A percentile compares a stretch with the other conserved stretches of the same genome.
These are phyloP conservation scores for Ascidia mentula DNA, from an alignment of 23 tunicate species.

Conservation along the genomic window DNA sequence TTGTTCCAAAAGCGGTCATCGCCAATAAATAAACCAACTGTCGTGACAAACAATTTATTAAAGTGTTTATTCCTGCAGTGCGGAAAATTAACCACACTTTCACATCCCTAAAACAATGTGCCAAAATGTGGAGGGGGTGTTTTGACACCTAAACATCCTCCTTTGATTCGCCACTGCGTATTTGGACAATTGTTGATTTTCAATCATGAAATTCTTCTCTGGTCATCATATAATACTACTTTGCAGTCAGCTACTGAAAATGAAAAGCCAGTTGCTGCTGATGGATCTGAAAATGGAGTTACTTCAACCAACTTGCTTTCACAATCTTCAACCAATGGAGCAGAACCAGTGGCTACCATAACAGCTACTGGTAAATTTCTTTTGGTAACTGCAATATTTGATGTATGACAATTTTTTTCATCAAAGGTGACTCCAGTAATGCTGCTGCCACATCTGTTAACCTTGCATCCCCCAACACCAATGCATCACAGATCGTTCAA, in stretches of 20 bases:
- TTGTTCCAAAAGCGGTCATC: too few relatives aligned
- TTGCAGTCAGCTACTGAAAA: neutral
- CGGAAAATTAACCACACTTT: too few relatives aligned
- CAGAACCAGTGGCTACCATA: neutral
- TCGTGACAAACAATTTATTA: too few relatives aligned
- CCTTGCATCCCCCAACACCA: constrained; percentile 56
- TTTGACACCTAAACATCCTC: too few relatives aligned
- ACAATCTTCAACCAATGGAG: neutral
- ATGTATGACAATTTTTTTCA: neutral
- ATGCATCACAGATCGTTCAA: constrained; percentile 87
- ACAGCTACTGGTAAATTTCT: neutral
- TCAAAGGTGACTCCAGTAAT: neutral
- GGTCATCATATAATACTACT: too few relatives aligned
- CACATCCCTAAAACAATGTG: too few relatives aligned
- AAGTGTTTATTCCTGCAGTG: too few relatives aligned
- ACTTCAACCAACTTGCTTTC: neutral
- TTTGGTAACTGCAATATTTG: neutral
- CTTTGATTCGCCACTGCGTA: too few relatives aligned
- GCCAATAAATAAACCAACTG: too few relatives aligned
- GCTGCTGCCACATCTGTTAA: constrained; percentile 20
- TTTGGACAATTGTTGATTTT: too few relatives aligned
- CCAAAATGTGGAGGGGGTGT: too few relatives aligned
- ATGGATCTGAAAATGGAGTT: neutral
- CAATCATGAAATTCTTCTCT: too few relatives aligned
- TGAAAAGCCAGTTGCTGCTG: neutral